phyloP scores from a whole-genome alignment of 2,113 vertebrate species.

The Rhinolophus ferrumequinum region DNA sequence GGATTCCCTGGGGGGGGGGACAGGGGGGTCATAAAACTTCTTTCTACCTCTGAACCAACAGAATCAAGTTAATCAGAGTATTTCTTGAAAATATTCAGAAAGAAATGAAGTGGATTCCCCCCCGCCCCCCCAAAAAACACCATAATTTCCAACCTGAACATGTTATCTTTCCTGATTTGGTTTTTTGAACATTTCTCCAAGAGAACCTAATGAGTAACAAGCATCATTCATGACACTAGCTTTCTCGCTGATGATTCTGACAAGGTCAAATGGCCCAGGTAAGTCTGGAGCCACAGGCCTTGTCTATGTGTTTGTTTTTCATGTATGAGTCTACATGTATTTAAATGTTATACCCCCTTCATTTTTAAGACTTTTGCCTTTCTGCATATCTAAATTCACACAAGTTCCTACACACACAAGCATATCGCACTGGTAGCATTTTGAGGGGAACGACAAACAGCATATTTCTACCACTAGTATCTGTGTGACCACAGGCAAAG shows the following conservation, averaged over 20 bases:
- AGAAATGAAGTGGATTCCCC: not conserved
- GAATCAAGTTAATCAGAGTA: not conserved
- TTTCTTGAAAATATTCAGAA: not conserved
- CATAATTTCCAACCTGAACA: not conserved
- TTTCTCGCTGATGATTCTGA: not conserved
- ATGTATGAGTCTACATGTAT: not conserved
- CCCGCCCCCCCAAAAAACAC: not conserved
- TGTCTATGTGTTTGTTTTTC: not conserved
- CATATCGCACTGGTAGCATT: not conserved
- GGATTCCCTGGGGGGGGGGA: not conserved
- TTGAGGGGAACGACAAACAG: not conserved
- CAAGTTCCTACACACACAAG: not conserved
- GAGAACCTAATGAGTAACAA: not conserved
- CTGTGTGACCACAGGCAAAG: not conserved
- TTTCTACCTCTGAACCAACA: not conserved
- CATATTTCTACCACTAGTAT: not conserved
- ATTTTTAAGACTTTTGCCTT: slow-evolving; percentile 26
- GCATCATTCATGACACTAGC: not conserved
- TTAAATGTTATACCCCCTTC: not conserved
- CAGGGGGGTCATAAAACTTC: not conserved
- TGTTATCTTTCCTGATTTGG: not conserved
- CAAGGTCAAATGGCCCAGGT: not conserved
- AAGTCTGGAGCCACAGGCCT: not conserved
- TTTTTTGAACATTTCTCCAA: not conserved
- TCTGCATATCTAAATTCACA: not conserved